A percentile compares a stretch with the other conserved stretches of the same genome.
These are phyloP conservation scores for Sarcophaga bullata DNA, from an alignment of 1,140 invertebrate genomes.

Conservation along the genomic window DNA sequence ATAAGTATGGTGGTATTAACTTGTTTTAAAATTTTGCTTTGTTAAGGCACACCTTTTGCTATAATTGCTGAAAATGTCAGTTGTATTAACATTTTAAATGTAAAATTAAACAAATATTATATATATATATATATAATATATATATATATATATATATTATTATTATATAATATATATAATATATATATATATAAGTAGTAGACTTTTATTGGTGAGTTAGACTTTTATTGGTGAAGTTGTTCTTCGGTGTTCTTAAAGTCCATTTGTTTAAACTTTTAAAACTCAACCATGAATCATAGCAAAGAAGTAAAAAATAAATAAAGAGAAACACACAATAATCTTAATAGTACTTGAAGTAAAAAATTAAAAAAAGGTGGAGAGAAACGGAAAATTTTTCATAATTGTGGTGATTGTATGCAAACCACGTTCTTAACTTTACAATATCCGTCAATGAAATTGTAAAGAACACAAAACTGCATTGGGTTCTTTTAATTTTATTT, in stretches of 20 bases:
- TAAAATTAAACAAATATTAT: too few species aligned
- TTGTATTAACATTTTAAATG: constrained; percentile 1
- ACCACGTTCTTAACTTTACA: constrained; percentile 17
- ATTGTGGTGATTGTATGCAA: constrained; percentile 9
- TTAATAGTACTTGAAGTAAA: constrained; percentile 5
- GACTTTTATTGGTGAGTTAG: too few species aligned
- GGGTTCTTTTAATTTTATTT: too few species aligned
- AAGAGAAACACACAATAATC: too few species aligned
- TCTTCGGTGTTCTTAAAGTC: not conserved
- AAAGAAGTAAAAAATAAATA: too few species aligned
- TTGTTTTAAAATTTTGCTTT: not conserved
- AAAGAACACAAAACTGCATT: not conserved
- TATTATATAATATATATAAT: too few species aligned
- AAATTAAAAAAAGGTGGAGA: not conserved
- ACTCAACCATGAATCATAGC: not conserved
- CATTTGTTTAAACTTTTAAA: not conserved
- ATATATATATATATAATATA: too few species aligned
- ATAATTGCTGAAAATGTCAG: constrained; percentile 19
- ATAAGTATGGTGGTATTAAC: not conserved
- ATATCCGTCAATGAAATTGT: constrained; percentile 18
- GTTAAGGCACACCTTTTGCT: not conserved
- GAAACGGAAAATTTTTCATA: not conserved
- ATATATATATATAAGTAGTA: too few species aligned
- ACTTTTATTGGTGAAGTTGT: too few species aligned
- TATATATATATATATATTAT: too few species aligned